Conservation (phyloP, 1,140 invertebrate genomes). For the Aphidius gifuensis region DNA sequence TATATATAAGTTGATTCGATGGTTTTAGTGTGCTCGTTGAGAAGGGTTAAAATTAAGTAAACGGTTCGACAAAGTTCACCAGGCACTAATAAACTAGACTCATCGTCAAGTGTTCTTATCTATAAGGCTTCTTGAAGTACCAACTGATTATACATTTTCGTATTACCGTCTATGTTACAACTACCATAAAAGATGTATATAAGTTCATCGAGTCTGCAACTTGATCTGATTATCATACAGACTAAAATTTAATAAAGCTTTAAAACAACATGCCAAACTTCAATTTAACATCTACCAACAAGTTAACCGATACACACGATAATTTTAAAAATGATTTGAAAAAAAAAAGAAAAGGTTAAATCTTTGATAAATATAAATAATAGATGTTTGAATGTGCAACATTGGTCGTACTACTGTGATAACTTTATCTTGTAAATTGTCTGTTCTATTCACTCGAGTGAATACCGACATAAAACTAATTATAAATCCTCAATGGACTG, state of each 20-base stretch:
- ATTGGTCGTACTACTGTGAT: too few species aligned
- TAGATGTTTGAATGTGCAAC: too few species aligned
- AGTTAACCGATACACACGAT: too few species aligned
- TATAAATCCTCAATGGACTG: constrained; percentile 37
- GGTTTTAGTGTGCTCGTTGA: too few species aligned
- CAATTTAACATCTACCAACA: too few species aligned
- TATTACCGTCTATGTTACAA: too few species aligned
- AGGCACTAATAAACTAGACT: background rate
- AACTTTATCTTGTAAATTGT: constrained; percentile 1
- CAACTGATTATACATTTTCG: too few species aligned
- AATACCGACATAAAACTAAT: constrained; percentile 39
- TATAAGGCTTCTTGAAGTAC: too few species aligned
- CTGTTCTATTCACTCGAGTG: constrained; percentile 15
- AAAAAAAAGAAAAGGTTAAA: too few species aligned
- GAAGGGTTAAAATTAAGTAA: constrained; percentile 21
- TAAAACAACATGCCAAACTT: constrained; percentile 12
- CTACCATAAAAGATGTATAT: constrained; percentile 13
- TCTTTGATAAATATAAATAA: too few species aligned
- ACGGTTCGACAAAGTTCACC: constrained; percentile 15
- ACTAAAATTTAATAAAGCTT: constrained; percentile 38
- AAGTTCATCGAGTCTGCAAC: constrained; percentile 31
- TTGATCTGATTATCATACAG: constrained; percentile 34
- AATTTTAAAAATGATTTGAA: too few species aligned
- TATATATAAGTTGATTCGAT: too few species aligned
- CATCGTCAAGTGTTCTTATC: background rate